phyloP scores from a whole-genome alignment of 2,797 vertebrate species.

The Nyctalus aviator region DNA sequence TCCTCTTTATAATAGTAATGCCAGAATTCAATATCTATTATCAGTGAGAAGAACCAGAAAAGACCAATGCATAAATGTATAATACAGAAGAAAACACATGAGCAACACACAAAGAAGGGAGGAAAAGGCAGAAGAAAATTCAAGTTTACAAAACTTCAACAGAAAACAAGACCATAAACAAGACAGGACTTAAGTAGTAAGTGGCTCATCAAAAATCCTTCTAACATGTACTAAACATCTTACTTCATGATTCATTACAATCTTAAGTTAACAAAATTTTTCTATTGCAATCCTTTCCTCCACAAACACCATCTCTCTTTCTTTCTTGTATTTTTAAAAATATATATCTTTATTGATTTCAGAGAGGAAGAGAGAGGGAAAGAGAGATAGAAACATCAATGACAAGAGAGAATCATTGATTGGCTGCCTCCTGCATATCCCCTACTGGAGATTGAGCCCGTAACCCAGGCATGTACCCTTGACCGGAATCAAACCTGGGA shows the following conservation, averaged over 20 bases:
- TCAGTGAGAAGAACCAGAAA: conserved; percentile 53
- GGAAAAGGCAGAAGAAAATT: conserved; percentile 33
- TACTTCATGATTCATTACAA: conserved; percentile 15
- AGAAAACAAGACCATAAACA: conserved; percentile 68
- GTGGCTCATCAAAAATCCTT: conserved; percentile 65
- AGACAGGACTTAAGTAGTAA: conserved; percentile 51
- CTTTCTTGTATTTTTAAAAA: neutral
- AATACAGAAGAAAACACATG: conserved; percentile 43
- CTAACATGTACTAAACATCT: neutral
- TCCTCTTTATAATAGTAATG: conserved; percentile 15
- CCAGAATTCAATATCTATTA: conserved; percentile 41
- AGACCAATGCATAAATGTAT: conserved; percentile 57
- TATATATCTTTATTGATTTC: no score
- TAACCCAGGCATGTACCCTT: no score
- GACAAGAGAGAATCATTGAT: no score
- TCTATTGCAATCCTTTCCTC: conserved; percentile 8
- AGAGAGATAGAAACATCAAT: no score
- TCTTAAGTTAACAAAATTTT: conserved; percentile 51
- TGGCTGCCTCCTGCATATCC: no score
- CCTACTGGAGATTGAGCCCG: no score
- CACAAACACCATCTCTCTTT: conserved; percentile 6
- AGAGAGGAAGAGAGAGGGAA: no score
- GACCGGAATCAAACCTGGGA: no score
- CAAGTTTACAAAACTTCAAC: conserved; percentile 58
- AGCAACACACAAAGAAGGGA: conserved; percentile 44